Percentiles rank a stretch among this genome's conserved stretches.
Evolutionary conservation across 2,888 invertebrate genomes (phyloP).

Genomic region (Archips crataeganus): DNA sequence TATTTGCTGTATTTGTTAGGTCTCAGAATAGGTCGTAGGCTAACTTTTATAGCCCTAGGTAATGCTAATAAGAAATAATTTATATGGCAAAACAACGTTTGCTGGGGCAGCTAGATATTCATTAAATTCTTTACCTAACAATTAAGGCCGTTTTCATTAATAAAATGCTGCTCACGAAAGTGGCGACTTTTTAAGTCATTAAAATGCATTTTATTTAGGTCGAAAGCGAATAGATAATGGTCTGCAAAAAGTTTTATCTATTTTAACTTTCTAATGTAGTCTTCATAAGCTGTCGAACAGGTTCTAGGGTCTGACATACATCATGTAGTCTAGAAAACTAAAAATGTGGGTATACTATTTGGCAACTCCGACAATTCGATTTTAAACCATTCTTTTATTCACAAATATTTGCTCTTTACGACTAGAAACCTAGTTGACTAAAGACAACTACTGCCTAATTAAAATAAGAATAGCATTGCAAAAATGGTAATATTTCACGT

Average conservation of each 20-base stretch:
- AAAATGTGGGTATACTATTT: slow-evolving; percentile 17
- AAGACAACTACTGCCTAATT: slow-evolving; percentile 63
- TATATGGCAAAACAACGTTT: no score
- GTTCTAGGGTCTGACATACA: slow-evolving; percentile 75
- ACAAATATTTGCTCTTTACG: slow-evolving; percentile 34
- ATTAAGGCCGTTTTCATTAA: background rate
- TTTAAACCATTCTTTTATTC: slow-evolving; percentile 32
- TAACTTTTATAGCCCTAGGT: no score
- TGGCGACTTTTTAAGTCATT: slow-evolving; percentile 70
- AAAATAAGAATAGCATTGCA: slow-evolving; percentile 70
- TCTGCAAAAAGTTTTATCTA: slow-evolving; percentile 75
- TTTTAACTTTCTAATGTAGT: slow-evolving; percentile 80
- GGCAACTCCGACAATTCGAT: slow-evolving; percentile 14
- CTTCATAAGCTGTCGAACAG: slow-evolving; percentile 70
- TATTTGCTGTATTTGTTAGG: no score
- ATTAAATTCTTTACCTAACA: background rate
- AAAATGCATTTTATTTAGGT: slow-evolving; percentile 83
- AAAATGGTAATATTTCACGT: slow-evolving; percentile 64
- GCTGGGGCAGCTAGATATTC: background rate
- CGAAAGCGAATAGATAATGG: slow-evolving; percentile 69
- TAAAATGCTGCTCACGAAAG: slow-evolving; percentile 63
- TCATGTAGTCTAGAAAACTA: slow-evolving; percentile 21
- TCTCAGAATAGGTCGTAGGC: no score
- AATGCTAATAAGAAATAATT: no score
- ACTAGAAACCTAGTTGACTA: slow-evolving; percentile 45